Evolutionary conservation across 92 coral and sea anemone species (phyloP), one percentile per base, ranked within the genome.

Genomic region (Zoanthus sansibaricus): DNA sequence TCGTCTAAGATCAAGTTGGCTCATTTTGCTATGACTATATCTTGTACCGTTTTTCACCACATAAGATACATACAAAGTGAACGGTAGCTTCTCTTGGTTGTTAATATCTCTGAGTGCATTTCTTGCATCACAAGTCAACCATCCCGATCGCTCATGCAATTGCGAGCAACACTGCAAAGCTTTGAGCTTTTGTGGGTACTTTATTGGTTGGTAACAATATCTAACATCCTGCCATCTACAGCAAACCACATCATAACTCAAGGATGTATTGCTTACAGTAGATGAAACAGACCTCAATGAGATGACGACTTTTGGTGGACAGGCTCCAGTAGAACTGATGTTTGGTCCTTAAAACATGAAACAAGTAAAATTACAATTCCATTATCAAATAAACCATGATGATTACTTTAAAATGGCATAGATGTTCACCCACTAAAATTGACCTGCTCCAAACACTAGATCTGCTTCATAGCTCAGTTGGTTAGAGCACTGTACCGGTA

Each of bases 171-270:
- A 76, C 47, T 3, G 82, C 9, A 76, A 44, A 10, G 11, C 47
- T 54, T 14, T 76, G 67, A 76, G 66, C 61, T 30, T 33, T 54
- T 76, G 66, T 16, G 1, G 58, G 15, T 76, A 0, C 0, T 21
- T 4, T 56, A 14, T 47, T 46, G 67, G 82, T 2, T 15, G 3
- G 17, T 0, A 1, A 31, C 67, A 52, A 54, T 76, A 76, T 32
- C 5, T 25, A 5, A 4, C 30, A n/a, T 52, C 13, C 17, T 52
- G 30, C 13, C 0, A 12, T 76, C 66, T 67, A 54, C 85, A 64
- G 75, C 85, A 80, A 14, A 45, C 47, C 44, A 80, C 75, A 45
- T 46, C 47, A 64, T 80, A 80, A 3, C 9, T 18, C 1, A 80
- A 20, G 11, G 61, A 9, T 4, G 75, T 17, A 6, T 18, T 21